phyloP scores from a whole-genome alignment of 1,140 invertebrate genomes.

The Lasioglossum albipes region DNA sequence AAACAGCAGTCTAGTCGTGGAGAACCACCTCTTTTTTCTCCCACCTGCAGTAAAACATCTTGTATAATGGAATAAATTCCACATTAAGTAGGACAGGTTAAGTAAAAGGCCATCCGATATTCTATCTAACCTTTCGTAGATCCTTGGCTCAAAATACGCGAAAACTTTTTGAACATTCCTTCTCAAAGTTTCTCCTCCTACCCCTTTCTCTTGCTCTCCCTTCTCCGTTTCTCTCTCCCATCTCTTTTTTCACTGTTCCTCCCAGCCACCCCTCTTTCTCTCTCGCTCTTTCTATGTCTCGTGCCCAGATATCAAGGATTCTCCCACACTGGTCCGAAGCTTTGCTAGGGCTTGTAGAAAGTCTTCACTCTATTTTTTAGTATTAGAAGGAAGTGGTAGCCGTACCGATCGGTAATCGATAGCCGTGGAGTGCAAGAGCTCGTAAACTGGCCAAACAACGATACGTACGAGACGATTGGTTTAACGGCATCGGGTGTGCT shows the following conservation, averaged over 20 bases:
- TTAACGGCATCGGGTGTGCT: constrained; percentile 34
- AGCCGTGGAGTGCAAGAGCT: constrained; percentile 46
- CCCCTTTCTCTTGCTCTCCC: background rate
- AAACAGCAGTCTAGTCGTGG: too few relatives aligned
- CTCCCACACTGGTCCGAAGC: constrained; percentile 19
- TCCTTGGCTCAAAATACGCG: background rate
- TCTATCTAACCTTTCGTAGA: background rate
- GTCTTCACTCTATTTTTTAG: constrained; percentile 58
- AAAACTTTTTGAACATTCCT: constrained; percentile 3
- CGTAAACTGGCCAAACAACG: constrained; percentile 64
- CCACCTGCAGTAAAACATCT: too few relatives aligned
- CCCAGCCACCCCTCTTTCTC: background rate
- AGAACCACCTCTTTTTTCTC: too few relatives aligned
- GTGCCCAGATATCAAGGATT: constrained; percentile 13
- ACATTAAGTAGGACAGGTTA: background rate
- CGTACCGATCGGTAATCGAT: constrained; percentile 61
- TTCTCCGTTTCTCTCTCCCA: background rate
- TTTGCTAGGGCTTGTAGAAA: constrained; percentile 46
- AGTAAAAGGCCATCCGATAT: background rate
- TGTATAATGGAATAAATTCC: background rate
- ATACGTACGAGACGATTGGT: constrained; percentile 58
- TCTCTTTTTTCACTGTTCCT: background rate
- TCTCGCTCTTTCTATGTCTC: background rate
- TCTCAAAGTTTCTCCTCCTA: background rate
- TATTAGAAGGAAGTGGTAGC: constrained; percentile 55